Evolutionary conservation across 2,113 vertebrate species (phyloP), one percentile per base, ranked within the genome.

Genomic region (Bos taurus): DNA sequence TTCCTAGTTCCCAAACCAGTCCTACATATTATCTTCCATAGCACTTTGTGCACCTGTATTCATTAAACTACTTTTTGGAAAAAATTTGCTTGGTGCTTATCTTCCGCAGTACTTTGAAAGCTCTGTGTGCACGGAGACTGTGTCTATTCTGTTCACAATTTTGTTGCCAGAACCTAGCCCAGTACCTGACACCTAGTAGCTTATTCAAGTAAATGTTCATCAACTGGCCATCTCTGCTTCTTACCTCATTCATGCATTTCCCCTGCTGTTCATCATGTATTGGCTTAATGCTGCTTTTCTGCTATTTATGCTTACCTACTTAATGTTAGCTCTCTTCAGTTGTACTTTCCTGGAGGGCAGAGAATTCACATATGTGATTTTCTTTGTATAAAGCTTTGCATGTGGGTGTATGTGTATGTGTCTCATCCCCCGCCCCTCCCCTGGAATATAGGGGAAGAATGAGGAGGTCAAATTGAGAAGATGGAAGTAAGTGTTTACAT

Each of bases 241-340:
- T n/a, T 16, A 54, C 54, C 12, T 90, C 28, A 88, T 14, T 88
- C 54, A 21, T 59, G 48, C 23, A 40, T 96, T 90, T 81, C 36
- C 36, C 23, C 36, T 80, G 62, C 74, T 98, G 28, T 88, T 96
- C 71, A 94, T 90, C 80, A 84, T 56, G 48, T 52, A 46, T 33
- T 92, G 19, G 26, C 91, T 97, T 95, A 82, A 62, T 92, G 71
- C 54, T 96, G 71, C 54, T 95, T 96, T 88, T 92, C 57, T 94
- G 40, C 82, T 96, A 36, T 96, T 86, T 97, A 50, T 89, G 56
- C 43, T 71, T 91, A 56, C 92, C 30, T 78, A 40, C 85, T 97
- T 97, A 92, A 95, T 94, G 71, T 89, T 94, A 94, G 50, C 91
- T 92, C 28, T 92, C 52, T 96, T 83, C 89, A 87, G 71, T 36